Evolutionary conservation across 2,888 invertebrate species (phyloP).

Genomic region (Schrankia costaestrigalis): DNA sequence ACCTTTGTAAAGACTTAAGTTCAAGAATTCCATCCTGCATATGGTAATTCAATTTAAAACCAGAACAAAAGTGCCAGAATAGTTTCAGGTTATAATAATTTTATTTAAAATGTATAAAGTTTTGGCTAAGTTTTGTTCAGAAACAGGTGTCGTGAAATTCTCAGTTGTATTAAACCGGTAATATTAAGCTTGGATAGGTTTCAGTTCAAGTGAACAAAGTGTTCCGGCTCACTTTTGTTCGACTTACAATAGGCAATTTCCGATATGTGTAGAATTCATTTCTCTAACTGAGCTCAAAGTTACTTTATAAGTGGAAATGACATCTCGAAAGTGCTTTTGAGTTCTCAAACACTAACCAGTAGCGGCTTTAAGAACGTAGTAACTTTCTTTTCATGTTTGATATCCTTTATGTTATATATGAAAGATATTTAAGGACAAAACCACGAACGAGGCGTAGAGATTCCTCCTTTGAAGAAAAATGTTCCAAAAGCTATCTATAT

Average conservation of each 20-base stretch:
- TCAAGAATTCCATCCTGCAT: no score
- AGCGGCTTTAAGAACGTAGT: no score
- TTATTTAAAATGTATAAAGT: conserved; percentile 10
- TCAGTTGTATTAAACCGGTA: conserved; percentile 13
- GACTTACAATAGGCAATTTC: conserved; percentile 31
- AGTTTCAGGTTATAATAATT: conserved; percentile 8
- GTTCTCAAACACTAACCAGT: conserved; percentile 1
- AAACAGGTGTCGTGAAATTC: conserved; percentile 21
- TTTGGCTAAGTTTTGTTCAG: conserved; percentile 18
- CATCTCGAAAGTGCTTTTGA: conserved; percentile 3
- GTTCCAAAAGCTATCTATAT: no score
- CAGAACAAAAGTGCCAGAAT: no score
- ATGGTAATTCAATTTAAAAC: no score
- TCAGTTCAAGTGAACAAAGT: conserved; percentile 12
- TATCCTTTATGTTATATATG: no score
- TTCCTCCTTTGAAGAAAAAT: no score
- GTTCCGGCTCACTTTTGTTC: conserved; percentile 16
- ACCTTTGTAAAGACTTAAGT: no score
- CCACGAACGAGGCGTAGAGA: no score
- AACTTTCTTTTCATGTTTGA: no score
- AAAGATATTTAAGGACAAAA: no score
- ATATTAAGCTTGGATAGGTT: conserved; percentile 20
- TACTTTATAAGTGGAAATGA: conserved; percentile 13
- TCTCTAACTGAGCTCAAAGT: conserved; percentile 15
- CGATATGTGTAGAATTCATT: conserved; percentile 29